Percentiles rank a stretch among this genome's conserved stretches.
Conservation (phyloP, 2,113 vertebrate genomes). For the Istiophorus platypterus region DNA sequence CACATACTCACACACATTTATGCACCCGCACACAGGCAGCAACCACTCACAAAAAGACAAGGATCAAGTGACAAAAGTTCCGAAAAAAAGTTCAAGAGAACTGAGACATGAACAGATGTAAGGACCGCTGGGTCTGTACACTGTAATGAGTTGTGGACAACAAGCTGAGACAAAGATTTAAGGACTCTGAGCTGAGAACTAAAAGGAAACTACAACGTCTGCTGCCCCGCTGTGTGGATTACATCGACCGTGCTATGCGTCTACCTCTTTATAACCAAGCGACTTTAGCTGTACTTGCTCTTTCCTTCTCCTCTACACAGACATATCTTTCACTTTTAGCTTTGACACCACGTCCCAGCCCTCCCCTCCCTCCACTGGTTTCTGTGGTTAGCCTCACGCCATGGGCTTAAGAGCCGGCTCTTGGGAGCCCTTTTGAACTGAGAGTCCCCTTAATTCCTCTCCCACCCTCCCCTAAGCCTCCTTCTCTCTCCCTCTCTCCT, state of each 20-base stretch:
- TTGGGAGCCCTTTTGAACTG: slow-evolving; percentile 68
- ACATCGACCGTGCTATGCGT: background rate
- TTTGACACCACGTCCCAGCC: slow-evolving; percentile 40
- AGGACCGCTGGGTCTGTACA: slow-evolving; percentile 16
- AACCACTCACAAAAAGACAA: slow-evolving; percentile 21
- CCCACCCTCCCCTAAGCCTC: slow-evolving; percentile 20
- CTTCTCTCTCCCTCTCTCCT: slow-evolving; percentile 25
- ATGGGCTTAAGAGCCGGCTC: slow-evolving; percentile 66
- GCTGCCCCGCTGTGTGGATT: slow-evolving; percentile 27
- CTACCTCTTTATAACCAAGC: slow-evolving; percentile 9
- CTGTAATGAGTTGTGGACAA: slow-evolving; percentile 55
- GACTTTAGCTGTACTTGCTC: slow-evolving; percentile 5
- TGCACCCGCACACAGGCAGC: slow-evolving; percentile 19
- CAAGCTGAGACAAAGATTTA: slow-evolving; percentile 55
- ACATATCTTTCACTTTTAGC: slow-evolving; percentile 49
- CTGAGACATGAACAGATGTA: slow-evolving; percentile 40
- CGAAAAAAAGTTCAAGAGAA: background rate
- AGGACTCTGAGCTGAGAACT: slow-evolving; percentile 14
- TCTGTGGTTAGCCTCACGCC: slow-evolving; percentile 72
- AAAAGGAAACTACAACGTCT: slow-evolving; percentile 34
- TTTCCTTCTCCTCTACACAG: slow-evolving; percentile 5
- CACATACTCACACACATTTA: slow-evolving; percentile 16
- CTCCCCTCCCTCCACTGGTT: slow-evolving; percentile 44
- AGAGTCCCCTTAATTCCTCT: slow-evolving; percentile 64
- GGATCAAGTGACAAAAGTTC: slow-evolving; percentile 19